Percentiles rank a stretch among this genome's conserved stretches.
Conservation (phyloP, 2,797 vertebrate genomes). For the Rhinoraja longicauda region DNA sequence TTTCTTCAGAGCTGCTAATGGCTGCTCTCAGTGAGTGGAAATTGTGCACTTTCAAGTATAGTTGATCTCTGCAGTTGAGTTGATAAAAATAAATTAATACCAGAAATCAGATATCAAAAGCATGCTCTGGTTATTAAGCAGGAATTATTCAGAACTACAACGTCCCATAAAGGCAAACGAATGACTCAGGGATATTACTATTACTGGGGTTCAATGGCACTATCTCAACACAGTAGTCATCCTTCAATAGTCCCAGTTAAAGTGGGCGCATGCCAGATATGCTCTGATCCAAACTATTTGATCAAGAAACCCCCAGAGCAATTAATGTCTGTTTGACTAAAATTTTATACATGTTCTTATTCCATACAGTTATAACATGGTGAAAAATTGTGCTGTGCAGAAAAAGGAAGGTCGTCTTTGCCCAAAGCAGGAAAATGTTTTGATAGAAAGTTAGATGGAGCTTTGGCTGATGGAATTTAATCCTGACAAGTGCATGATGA, state of each 20-base stretch:
- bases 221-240: too few species aligned
- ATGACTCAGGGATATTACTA: not conserved
- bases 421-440: too few species aligned
- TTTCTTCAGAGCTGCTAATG: conserved; percentile 18
- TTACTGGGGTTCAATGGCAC: not conserved
- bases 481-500: too few species aligned
- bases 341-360: too few species aligned
- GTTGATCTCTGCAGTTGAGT: not conserved
- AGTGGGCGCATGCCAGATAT: too few species aligned
- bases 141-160: not conserved
- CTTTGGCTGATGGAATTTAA: too few species aligned
- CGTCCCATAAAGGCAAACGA: not conserved
- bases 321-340: not conserved
- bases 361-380: not conserved
- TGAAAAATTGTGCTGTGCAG: too few species aligned
- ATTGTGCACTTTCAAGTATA: not conserved
- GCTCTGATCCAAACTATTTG: not conserved
- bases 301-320: not conserved
- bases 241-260: not conserved
- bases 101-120: not conserved
- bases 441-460: too few species aligned
- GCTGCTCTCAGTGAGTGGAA: conserved; percentile 8
- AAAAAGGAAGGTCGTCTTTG: too few species aligned
- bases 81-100: not conserved
- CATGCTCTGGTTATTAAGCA: not conserved